Base-by-base conservation (phyloP, 2,888 invertebrate genomes). In the Caradrina kadenii region DNA sequence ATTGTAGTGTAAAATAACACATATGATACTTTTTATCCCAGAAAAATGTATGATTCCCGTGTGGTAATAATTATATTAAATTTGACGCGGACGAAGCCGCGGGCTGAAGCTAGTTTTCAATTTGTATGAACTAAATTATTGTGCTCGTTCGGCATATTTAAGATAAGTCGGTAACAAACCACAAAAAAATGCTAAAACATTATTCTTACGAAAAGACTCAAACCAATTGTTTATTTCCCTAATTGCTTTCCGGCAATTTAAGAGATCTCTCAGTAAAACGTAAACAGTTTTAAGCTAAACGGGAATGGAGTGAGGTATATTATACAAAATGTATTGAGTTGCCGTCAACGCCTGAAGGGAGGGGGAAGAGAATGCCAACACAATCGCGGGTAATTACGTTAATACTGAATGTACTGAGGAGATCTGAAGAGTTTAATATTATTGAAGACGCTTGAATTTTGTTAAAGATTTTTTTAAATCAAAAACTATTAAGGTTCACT, bases 191-290 rank as follows among this genome's bases (percentile, higher is more conserved):
- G 8, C 10, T 11, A 54, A 6, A 26, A 54, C 11, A 53, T 53
- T 54, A 22, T 54, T 17, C 49, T 19, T 1, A 19, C 21, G 53
- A 2, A 10, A 39, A 55, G 50, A 26, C 26, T 56, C 45, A 58
- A 26, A 39, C 26, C 1, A 19, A 62, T 80, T 80, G 76, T 79
- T 71, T 71, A 80, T 72, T 64, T 59, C 21, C 60, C 58, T 79
- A 80, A 79, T 76, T 76, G 68, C 79, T 76, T 76, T 68, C 53
- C 54, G 59, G 63, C 58, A 76, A 67, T 66, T 78, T 64, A 54
- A 62, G 61, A 61, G 35, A 76, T 69, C 71, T 71, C 71, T 71
- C 15, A 71, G 61, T 52, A 42, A 50, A 76, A 67, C 45, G 80
- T 76, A 80, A 80, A 80, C 78, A 80, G 63, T 64, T 67, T 68